phyloP scores from a whole-genome alignment of 2,113 vertebrate species.

The Benitochromis conjunctus region DNA sequence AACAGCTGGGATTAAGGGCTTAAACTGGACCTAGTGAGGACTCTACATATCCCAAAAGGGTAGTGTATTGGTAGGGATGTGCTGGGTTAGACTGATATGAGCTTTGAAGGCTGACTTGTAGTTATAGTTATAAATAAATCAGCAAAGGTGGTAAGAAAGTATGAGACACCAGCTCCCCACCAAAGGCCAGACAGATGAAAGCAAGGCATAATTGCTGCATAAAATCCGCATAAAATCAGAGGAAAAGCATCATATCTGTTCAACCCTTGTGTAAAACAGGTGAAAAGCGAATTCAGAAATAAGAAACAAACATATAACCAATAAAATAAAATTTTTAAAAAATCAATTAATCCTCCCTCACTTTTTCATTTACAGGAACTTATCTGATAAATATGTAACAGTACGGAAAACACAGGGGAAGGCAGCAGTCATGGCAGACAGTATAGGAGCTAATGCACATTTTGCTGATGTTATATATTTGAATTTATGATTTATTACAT shows the following conservation, averaged over 20 bases:
- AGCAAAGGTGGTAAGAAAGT: not conserved
- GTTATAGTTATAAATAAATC: not conserved
- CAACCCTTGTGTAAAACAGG: not conserved
- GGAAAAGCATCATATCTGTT: not conserved
- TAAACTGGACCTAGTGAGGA: not conserved
- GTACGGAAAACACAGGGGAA: not conserved
- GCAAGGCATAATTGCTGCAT: not conserved
- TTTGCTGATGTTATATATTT: not conserved
- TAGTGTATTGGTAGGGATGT: not conserved
- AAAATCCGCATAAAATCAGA: not conserved
- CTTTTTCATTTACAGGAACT: not conserved
- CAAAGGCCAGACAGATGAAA: not conserved
- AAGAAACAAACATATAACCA: not conserved
- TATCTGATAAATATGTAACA: not conserved
- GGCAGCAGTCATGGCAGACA: slow-evolving; percentile 14
- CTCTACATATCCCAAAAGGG: not conserved
- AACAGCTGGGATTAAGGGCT: slow-evolving; percentile 23
- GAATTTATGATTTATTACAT: not conserved
- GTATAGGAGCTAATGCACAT: not conserved
- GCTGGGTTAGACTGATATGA: not conserved
- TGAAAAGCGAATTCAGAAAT: not conserved
- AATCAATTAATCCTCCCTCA: not conserved
- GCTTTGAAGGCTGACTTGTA: not conserved
- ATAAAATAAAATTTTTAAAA: not conserved
- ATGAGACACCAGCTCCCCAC: not conserved